Evolutionary conservation across 2,888 invertebrate species (phyloP), one percentile per base, ranked within the genome.

Genomic region (Orchesella flavescens): DNA sequence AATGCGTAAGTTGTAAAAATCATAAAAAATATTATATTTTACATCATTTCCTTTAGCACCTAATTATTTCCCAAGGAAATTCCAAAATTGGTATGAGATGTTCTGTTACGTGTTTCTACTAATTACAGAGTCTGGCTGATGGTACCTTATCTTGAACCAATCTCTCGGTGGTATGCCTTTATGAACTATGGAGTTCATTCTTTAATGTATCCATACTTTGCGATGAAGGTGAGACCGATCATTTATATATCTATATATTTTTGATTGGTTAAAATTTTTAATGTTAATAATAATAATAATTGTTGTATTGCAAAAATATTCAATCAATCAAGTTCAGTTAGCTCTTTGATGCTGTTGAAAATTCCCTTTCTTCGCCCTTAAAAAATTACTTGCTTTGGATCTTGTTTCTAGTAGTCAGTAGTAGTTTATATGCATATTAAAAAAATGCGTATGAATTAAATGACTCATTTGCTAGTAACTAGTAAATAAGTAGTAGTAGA

Each of bases 171-270:
- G 96, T 97, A 96, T 91, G 95, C 97, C 89, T 95, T 96, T 80
- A 97, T 97, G 96, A 97, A 97, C 91, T 97, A 96, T 90, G 95
- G 94, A 89, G 96, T 77, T 1, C 76, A 77, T 91, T 93, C 94
- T 83, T 93, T 96, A 88, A 97, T 97, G 97, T 97, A 97, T 91
- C 93, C 95, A 7, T 97, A 97, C 91, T 97, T 95, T 91, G 96
- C 96, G 1, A 91, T 96, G 76, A 94, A 88, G 79, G 82, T 84
- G 49, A 71, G 23, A 46, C n/a, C n/a, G n/a, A n/a, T n/a, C n/a
- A n/a, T 34, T 34, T 34, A 34, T 34, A 34, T 2, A n/a, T n/a
- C n/a, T n/a, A n/a, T n/a, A 34, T 7, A 7, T 34, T 34, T 34
- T 34, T 34, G 34, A 34, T 34, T 34, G n/a, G n/a, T n/a, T n/a